Base-by-base conservation (phyloP, 2,797 vertebrate genomes). In the Sebastes jordani region DNA sequence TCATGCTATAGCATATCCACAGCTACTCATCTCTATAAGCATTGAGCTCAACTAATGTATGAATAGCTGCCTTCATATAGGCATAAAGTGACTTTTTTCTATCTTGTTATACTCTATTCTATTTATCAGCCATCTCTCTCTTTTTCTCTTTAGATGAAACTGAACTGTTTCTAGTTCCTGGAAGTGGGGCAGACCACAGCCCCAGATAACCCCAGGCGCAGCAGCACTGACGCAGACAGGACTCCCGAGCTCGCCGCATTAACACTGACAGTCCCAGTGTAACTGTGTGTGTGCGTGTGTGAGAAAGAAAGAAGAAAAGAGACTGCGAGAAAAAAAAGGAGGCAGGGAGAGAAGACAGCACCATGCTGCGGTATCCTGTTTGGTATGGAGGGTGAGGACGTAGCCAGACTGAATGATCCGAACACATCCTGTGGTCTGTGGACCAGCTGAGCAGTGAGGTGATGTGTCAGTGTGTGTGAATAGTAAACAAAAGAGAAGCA, bases 121-220 rank as follows among this genome's bases (percentile, higher is more conserved):
- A 30, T 89, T 64, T 71, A 11, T 52, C 56, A 86, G 88, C 81
- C 42, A 87, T 87, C 83, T 79, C 74, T 91, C 62, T 92, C 86
- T 72, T 60, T 91, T 93, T 92, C 90, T 88, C 73, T 84, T 68
- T 74, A 95, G 87, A 93, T 92, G 95, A 96, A 96, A 95, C 95
- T 88, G 69, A 80, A 74, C 83, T 93, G 91, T 96, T 86, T 93
- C 84, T 90, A 86, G 96, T 96, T 96, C 95, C 95, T 95, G 95
- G 95, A 96, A 96, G 95, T 95, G 92, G 90, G 91, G 93, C 90
- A 94, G 91, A 96, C 94, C 93, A 91, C 94, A 95, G 92, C 88
- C 91, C 86, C 91, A 95, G 94, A 95, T 95, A 95, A 95, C 90
- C 90, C 73, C 78, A 86, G 82, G 83, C 89, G 74, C 81, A 86